Evolutionary conservation across 2,888 invertebrate genomes (phyloP).

Genomic region (Timema cristinae): DNA sequence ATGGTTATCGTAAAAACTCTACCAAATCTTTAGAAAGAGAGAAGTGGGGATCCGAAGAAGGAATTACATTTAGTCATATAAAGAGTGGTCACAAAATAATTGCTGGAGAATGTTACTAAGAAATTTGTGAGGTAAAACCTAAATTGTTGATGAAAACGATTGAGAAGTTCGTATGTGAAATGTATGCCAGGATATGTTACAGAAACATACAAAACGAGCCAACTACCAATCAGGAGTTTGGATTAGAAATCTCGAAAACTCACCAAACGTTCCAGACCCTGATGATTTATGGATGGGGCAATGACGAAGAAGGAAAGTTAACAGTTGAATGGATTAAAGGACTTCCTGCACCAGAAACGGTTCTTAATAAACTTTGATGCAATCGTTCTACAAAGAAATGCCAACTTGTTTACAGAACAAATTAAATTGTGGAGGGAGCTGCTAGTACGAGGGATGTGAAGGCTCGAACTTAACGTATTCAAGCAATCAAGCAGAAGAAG

Average conservation of each 20-base stretch:
- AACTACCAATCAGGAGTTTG: not conserved
- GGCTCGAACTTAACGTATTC: not conserved
- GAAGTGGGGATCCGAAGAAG: conserved; percentile 3
- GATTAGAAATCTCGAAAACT: not conserved
- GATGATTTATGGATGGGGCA: not conserved
- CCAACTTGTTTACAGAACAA: conserved; percentile 5
- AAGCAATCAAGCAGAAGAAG: not conserved
- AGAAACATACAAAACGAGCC: not conserved
- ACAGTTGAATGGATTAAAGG: not conserved
- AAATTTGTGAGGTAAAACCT: no score
- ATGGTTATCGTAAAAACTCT: conserved; percentile 12
- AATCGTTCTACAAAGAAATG: not conserved
- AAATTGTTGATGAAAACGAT: not conserved
- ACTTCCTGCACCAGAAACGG: not conserved
- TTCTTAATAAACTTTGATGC: not conserved
- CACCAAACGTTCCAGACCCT: not conserved
- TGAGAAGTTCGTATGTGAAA: conserved; percentile 10
- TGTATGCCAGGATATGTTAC: conserved; percentile 4
- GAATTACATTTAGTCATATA: conserved; percentile 1
- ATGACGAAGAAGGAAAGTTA: not conserved
- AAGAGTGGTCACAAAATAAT: conserved; percentile 12
- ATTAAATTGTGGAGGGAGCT: not conserved
- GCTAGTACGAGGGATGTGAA: not conserved
- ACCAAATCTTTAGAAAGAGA: not conserved
- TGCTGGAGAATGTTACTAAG: not conserved